These are phyloP conservation scores for Samia ricini DNA, from an alignment of 1,140 invertebrate genomes.

Conservation along the genomic window DNA sequence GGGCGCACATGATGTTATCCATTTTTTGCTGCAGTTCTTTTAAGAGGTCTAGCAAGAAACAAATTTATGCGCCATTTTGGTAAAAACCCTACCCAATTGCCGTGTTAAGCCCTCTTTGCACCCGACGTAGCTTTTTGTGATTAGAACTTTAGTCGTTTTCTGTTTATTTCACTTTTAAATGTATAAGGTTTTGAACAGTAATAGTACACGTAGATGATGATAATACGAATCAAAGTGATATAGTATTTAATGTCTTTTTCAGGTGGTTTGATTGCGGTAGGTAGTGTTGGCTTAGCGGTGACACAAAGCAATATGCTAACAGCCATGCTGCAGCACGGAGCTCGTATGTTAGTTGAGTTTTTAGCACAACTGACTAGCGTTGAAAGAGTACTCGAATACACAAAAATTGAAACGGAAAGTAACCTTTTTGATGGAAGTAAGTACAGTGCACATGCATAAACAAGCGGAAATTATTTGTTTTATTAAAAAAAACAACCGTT, in stretches of 20 bases:
- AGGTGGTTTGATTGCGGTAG: slow-evolving; percentile 57
- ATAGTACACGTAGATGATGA: not conserved
- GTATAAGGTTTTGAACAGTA: too few relatives aligned
- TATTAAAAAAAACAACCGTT: too few relatives aligned
- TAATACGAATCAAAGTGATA: not conserved
- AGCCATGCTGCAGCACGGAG: slow-evolving; percentile 90
- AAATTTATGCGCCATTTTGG: too few relatives aligned
- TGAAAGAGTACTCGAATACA: slow-evolving; percentile 89
- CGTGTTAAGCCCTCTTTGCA: too few relatives aligned
- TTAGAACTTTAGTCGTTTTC: too few relatives aligned
- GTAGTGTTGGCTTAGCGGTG: slow-evolving; percentile 87
- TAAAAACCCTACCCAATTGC: too few relatives aligned
- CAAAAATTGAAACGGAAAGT: slow-evolving; percentile 79
- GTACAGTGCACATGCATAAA: slow-evolving; percentile 19
- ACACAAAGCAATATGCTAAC: slow-evolving; percentile 88
- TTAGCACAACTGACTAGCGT: slow-evolving; percentile 91
- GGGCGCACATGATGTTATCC: too few relatives aligned
- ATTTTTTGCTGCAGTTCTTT: too few relatives aligned
- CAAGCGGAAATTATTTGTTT: too few relatives aligned
- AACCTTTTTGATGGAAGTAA: slow-evolving; percentile 70
- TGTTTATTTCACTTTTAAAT: too few relatives aligned
- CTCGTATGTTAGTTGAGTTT: slow-evolving; percentile 89
- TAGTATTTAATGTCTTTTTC: not conserved
- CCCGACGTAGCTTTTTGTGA: too few relatives aligned
- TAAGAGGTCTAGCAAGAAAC: too few relatives aligned